These are phyloP conservation scores for Ellobius talpinus DNA, from an alignment of 2,113 vertebrate species.

Conservation along the genomic window DNA sequence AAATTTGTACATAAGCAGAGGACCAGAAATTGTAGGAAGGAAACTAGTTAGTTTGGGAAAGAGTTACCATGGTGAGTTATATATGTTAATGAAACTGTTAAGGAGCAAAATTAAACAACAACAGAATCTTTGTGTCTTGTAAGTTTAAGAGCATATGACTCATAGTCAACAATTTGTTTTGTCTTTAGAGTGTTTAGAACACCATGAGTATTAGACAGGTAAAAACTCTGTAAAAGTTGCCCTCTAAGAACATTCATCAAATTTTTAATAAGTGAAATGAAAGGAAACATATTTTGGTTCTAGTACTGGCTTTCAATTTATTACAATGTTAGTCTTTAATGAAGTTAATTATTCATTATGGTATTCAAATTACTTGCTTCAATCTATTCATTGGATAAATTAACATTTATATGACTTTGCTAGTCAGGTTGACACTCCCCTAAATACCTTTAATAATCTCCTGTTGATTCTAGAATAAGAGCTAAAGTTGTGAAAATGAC, in stretches of 20 bases:
- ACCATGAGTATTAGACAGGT: not conserved
- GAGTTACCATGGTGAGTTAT: not conserved
- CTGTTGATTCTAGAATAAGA: not conserved
- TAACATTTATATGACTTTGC: not conserved
- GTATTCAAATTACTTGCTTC: not conserved
- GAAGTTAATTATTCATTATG: not conserved
- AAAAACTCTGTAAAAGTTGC: not conserved
- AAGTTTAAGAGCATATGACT: slow-evolving; percentile 29
- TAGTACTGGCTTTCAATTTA: not conserved
- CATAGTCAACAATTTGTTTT: slow-evolving; percentile 53
- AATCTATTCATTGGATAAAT: not conserved
- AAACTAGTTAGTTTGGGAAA: not conserved
- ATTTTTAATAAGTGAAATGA: not conserved
- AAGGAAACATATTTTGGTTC: not conserved
- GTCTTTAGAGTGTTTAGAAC: not conserved
- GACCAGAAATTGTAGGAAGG: not conserved
- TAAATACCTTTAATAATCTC: not conserved
- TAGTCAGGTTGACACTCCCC: not conserved
- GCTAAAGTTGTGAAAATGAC: not conserved
- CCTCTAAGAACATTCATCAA: not conserved
- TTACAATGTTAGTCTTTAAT: slow-evolving; percentile 12
- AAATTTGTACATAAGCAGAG: not conserved
- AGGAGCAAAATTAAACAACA: not conserved
- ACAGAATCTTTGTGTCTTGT: not conserved
- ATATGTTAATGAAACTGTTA: not conserved